Evolutionary conservation across 1,140 invertebrate species (phyloP).

Genomic region (Scaptomyza montana): DNA sequence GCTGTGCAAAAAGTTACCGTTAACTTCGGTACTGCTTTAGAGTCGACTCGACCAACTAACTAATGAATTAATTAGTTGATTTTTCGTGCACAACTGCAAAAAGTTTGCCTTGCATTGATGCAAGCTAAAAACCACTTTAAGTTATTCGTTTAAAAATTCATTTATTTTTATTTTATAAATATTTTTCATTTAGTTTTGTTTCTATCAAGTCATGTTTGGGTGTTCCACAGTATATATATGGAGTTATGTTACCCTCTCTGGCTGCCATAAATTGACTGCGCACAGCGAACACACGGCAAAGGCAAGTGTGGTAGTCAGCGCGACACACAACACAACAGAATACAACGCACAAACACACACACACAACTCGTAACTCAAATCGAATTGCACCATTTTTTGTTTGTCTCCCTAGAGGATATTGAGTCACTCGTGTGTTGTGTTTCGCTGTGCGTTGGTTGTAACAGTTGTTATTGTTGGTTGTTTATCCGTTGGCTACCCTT

Average conservation of each 20-base stretch:
- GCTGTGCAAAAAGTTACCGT: conserved; percentile 61
- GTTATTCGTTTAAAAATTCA: conserved; percentile 51
- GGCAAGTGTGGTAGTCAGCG: conserved; percentile 29
- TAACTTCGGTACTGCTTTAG: conserved; percentile 35
- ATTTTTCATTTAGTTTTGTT: conserved; percentile 29
- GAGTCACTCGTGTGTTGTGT: conserved; percentile 49
- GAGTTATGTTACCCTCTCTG: conserved; percentile 38
- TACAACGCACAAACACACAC: conserved; percentile 13
- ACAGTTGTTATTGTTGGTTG: conserved; percentile 28
- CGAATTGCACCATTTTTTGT: conserved; percentile 78
- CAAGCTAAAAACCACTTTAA: conserved; percentile 46
- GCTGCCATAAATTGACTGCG: conserved; percentile 26
- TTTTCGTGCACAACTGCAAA: conserved; percentile 34
- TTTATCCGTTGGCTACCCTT: conserved; percentile 44
- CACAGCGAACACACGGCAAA: conserved; percentile 42
- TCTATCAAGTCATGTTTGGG: conserved; percentile 36
- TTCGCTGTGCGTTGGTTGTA: conserved; percentile 39
- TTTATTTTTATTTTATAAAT: conserved; percentile 21
- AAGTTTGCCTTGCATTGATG: conserved; percentile 27
- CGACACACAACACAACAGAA: conserved; percentile 23
- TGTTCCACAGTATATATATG: conserved; percentile 29
- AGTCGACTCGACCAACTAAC: conserved; percentile 10
- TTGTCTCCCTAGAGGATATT: conserved; percentile 66
- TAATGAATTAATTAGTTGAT: conserved; percentile 79
- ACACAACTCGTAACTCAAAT: conserved; percentile 60